A percentile compares a stretch with the other conserved stretches of the same genome.
Conservation (phyloP, 2,113 vertebrate species). For the Toxotes jaculatrix region DNA sequence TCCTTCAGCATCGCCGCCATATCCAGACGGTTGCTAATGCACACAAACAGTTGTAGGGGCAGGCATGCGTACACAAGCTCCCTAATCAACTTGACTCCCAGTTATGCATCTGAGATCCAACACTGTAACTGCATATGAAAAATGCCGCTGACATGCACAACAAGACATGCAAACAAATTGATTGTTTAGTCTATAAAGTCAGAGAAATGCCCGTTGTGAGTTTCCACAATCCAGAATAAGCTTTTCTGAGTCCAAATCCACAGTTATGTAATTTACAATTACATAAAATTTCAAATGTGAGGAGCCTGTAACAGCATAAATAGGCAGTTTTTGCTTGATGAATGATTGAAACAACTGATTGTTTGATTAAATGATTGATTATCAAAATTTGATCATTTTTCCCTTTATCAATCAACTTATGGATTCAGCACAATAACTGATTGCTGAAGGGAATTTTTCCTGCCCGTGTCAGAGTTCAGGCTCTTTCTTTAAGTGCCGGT, state of each 20-base stretch:
- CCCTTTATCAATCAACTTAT: constrained; percentile 11
- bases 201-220: not conserved
- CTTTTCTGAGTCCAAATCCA: not conserved
- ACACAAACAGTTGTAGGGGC: constrained; percentile 62
- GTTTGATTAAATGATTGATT: constrained; percentile 15
- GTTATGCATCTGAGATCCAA: constrained; percentile 26
- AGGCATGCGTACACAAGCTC: constrained; percentile 43
- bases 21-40: constrained; percentile 62
- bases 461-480: constrained; percentile 25
- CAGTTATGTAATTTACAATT: not conserved
- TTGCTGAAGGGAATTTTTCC: constrained; percentile 28
- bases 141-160: constrained; percentile 12
- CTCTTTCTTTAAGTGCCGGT: constrained; percentile 19
- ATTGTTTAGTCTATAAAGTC: not conserved
- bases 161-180: not conserved
- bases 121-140: constrained; percentile 4
- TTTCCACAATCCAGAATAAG: not conserved
- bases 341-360: constrained; percentile 20
- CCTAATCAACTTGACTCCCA: constrained; percentile 37
- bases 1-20: constrained; percentile 36
- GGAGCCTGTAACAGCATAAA: not conserved
- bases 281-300: not conserved
- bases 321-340: not conserved
- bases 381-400: not conserved
- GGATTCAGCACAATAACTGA: constrained; percentile 1